Evolutionary conservation across 1,140 invertebrate species (phyloP).

Genomic region (Drosophila suzukii): DNA sequence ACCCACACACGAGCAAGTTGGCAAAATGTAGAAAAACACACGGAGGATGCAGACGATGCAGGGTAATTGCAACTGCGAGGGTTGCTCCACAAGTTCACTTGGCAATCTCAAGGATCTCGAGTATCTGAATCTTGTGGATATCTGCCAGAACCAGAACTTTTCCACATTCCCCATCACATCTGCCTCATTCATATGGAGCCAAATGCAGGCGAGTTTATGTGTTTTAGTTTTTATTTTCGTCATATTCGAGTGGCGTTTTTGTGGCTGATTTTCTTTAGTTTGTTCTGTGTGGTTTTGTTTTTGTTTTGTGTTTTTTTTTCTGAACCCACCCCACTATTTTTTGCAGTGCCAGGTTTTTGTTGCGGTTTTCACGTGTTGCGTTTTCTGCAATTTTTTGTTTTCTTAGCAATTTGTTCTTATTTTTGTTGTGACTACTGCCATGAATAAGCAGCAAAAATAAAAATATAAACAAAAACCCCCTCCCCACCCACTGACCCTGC

Average conservation of each 20-base stretch:
- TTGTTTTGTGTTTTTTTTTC: background rate
- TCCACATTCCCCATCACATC: slow-evolving; percentile 11
- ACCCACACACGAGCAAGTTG: slow-evolving; percentile 46
- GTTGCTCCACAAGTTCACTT: slow-evolving; percentile 19
- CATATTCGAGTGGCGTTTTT: slow-evolving; percentile 64
- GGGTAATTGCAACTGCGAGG: slow-evolving; percentile 47
- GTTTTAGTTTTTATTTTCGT: slow-evolving; percentile 72
- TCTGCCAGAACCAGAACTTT: slow-evolving; percentile 29
- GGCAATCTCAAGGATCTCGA: slow-evolving; percentile 18
- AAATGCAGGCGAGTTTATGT: slow-evolving; percentile 53
- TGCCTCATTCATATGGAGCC: slow-evolving; percentile 31
- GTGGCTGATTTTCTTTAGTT: slow-evolving; percentile 20
- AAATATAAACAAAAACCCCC: slow-evolving; percentile 44
- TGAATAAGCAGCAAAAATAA: slow-evolving; percentile 62
- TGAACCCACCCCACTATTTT: slow-evolving; percentile 8
- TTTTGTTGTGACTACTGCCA: slow-evolving; percentile 57
- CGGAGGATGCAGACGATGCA: slow-evolving; percentile 31
- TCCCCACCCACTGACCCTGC: slow-evolving; percentile 23
- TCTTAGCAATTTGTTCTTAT: slow-evolving; percentile 50
- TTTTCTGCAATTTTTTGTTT: slow-evolving; percentile 59
- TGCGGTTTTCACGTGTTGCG: slow-evolving; percentile 78
- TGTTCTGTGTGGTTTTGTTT: slow-evolving; percentile 18
- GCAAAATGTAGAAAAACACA: slow-evolving; percentile 6
- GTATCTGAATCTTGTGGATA: slow-evolving; percentile 22
- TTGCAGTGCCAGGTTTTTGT: slow-evolving; percentile 49